These are phyloP conservation scores for Tetraodon nigroviridis DNA, from an alignment of 2,113 vertebrate genomes.

Conservation along the genomic window DNA sequence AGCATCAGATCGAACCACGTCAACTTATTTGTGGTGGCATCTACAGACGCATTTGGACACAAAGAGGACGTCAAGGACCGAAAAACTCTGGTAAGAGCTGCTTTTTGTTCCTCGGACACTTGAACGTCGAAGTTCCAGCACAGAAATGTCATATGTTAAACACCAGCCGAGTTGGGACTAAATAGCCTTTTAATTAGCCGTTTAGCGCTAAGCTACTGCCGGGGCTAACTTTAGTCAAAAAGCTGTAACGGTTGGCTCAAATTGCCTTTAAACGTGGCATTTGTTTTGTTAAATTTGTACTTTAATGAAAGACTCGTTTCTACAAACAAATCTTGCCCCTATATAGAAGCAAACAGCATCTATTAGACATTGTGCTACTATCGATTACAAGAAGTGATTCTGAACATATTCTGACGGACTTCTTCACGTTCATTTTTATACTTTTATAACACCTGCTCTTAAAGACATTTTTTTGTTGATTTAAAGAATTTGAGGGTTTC, in stretches of 20 bases:
- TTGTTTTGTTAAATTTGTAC: neutral
- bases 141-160: too few species aligned
- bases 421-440: too few species aligned
- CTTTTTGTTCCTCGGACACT: accelerated
- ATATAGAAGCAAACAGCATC: too few species aligned
- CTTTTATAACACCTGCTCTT: too few species aligned
- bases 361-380: too few species aligned
- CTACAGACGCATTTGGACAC: conserved; percentile 16
- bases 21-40: conserved; percentile 27
- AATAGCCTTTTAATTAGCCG: conserved; percentile 28
- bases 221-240: conserved; percentile 14
- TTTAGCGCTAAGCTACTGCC: conserved; percentile 7
- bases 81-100: conserved; percentile 29
- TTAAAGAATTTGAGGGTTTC: neutral
- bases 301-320: neutral
- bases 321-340: too few species aligned
- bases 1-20: conserved; percentile 36
- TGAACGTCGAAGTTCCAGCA: accelerated
- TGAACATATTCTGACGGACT: too few species aligned
- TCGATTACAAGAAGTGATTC: too few species aligned
- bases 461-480: neutral
- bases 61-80: conserved; percentile 25
- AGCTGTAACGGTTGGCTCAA: too few species aligned
- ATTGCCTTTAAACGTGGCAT: too few species aligned
- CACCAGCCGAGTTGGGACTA: neutral